A percentile compares a stretch with the other conserved stretches of the same genome.
phyloP scores from a whole-genome alignment of 2,113 vertebrate genomes.

The Symphodus melops region DNA sequence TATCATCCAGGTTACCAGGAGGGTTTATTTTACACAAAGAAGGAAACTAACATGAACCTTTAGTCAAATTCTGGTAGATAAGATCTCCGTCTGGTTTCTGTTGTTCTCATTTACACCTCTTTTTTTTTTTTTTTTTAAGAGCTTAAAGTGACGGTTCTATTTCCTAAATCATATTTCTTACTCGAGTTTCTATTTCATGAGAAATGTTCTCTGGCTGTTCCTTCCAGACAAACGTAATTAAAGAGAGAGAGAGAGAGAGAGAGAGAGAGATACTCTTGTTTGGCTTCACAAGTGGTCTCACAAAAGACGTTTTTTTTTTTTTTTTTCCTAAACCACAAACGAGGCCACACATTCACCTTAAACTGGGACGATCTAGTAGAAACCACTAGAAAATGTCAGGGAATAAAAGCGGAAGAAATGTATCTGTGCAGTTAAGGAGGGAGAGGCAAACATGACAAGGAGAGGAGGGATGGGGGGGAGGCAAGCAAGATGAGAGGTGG shows the following conservation, averaged over 20 bases:
- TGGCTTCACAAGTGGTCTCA: slow-evolving; percentile 16
- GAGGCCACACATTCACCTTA: slow-evolving; percentile 35
- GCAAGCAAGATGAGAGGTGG: slow-evolving; percentile 58
- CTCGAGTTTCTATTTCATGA: neutral
- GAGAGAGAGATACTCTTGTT: no score
- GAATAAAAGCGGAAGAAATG: slow-evolving; percentile 16
- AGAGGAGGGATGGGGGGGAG: slow-evolving; percentile 1
- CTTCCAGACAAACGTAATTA: slow-evolving; percentile 33
- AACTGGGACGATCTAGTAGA: slow-evolving; percentile 40
- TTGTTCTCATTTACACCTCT: neutral
- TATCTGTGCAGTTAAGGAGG: slow-evolving; percentile 15
- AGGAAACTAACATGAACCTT: neutral
- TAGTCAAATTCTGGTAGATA: neutral
- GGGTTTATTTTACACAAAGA: neutral
- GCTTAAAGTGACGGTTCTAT: neutral
- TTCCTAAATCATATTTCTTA: neutral
- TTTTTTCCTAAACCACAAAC: no score
- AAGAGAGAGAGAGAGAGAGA: neutral
- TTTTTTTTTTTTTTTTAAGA: neutral
- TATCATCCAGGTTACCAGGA: neutral
- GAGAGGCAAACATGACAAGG: slow-evolving; percentile 49
- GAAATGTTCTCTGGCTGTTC: neutral
- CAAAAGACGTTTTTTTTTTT: slow-evolving; percentile 41
- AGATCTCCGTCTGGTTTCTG: neutral
- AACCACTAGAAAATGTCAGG: slow-evolving; percentile 21